These are phyloP conservation scores for Xestia xanthographa DNA, from an alignment of 2,888 invertebrate genomes.

Conservation along the genomic window DNA sequence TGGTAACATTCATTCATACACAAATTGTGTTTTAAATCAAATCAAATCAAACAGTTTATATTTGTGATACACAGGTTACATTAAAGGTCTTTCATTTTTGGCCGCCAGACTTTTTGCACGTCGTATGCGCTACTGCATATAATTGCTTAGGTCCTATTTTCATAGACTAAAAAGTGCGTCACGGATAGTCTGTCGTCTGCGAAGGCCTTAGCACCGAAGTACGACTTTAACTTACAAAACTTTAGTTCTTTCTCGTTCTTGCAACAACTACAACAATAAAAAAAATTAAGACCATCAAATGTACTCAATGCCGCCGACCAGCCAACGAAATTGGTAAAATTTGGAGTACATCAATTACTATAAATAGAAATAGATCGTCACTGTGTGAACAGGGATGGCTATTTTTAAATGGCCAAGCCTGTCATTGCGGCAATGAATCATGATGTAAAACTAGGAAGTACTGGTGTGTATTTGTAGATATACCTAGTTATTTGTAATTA, in stretches of 20 bases:
- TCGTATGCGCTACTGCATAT: too few relatives aligned
- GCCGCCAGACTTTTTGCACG: too few relatives aligned
- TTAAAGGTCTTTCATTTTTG: too few relatives aligned
- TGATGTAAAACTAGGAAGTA: conserved; percentile 31
- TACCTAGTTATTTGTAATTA: conserved; percentile 9
- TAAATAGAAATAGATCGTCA: conserved; percentile 66
- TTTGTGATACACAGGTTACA: too few relatives aligned
- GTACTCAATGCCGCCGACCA: conserved; percentile 51
- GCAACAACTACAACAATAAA: conserved; percentile 25
- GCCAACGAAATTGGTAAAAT: conserved; percentile 63
- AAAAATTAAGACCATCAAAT: conserved; percentile 53
- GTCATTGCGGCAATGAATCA: conserved; percentile 61
- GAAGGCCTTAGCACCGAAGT: too few relatives aligned
- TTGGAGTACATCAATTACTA: conserved; percentile 66
- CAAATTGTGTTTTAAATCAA: neutral
- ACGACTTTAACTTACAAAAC: conserved; percentile 3
- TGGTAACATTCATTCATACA: neutral
- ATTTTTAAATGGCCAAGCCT: conserved; percentile 63
- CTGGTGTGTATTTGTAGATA: neutral
- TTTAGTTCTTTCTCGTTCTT: conserved; percentile 15
- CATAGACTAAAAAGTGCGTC: too few relatives aligned
- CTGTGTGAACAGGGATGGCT: conserved; percentile 58
- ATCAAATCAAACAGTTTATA: too few relatives aligned
- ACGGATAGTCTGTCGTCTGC: too few relatives aligned
- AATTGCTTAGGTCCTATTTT: too few relatives aligned